Conservation (phyloP, 2,888 invertebrate species). For the Lepetodrilus schrolli region DNA sequence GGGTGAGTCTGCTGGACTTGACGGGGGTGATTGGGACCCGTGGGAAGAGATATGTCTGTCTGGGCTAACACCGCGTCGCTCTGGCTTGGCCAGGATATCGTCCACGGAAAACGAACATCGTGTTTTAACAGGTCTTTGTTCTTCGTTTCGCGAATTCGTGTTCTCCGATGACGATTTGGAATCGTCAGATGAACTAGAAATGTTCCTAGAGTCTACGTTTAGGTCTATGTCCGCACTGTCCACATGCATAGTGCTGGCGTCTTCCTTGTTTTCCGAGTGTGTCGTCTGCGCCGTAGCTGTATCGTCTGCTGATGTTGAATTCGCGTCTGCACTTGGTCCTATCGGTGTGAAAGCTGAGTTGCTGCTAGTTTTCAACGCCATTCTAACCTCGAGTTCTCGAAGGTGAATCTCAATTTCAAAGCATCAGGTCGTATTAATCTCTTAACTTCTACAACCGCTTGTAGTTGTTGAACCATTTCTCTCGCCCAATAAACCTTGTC, state of each 20-base stretch:
- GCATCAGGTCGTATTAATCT: conserved; percentile 13
- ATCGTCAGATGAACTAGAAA: background rate
- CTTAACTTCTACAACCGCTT: background rate
- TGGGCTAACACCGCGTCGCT: background rate
- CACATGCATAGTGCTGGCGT: background rate
- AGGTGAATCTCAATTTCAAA: background rate
- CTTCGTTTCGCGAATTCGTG: background rate
- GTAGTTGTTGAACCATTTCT: background rate
- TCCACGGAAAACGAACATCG: conserved; percentile 27
- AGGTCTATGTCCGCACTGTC: background rate
- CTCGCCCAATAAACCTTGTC: background rate
- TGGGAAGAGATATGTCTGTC: background rate
- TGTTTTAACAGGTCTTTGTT: background rate
- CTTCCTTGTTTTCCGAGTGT: background rate
- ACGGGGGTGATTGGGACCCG: background rate
- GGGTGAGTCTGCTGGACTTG: conserved; percentile 7
- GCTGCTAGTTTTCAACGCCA: conserved; percentile 7
- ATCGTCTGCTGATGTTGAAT: background rate
- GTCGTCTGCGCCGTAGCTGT: background rate
- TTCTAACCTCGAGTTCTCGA: conserved; percentile 1
- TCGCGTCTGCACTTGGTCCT: background rate
- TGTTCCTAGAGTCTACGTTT: background rate
- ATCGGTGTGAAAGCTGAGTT: conserved; percentile 14
- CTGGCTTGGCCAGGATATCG: conserved; percentile 25
- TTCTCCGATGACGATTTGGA: background rate